phyloP scores from a whole-genome alignment of 2,797 vertebrate genomes.

The Tenualosa thibaudeaui region DNA sequence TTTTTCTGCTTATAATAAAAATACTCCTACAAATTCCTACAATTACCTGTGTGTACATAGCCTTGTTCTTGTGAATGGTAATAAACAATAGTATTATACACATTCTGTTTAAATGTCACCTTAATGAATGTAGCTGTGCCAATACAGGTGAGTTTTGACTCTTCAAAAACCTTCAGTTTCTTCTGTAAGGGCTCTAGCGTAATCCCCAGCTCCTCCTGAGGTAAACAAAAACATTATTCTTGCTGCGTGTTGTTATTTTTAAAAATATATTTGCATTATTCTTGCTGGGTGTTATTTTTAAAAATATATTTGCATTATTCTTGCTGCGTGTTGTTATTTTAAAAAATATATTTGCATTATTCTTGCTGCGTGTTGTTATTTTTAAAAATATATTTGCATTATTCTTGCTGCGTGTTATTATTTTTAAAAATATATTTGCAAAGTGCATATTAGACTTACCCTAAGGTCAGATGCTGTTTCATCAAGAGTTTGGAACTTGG shows the following conservation, averaged over 20 bases:
- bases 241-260: no score
- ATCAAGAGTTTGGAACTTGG: not conserved
- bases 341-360: not conserved
- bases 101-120: not conserved
- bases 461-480: not conserved
- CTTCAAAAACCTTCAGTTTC: not conserved
- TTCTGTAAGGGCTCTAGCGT: not conserved
- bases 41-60: no score
- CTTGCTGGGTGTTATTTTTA: no score
- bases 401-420: no score
- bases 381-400: no score
- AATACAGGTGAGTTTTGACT: not conserved
- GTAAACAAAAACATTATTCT: no score
- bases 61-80: no score
- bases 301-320: not conserved
- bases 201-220: not conserved
- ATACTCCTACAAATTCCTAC: no score
- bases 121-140: not conserved
- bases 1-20: no score
- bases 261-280: not conserved
- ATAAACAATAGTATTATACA: no score
- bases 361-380: no score
- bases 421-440: not conserved
- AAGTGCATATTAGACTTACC: not conserved
- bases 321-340: no score